A percentile compares a stretch with the other conserved stretches of the same genome.
Conservation (phyloP, 2,797 vertebrate species). For the Pseudochirops cupreus region DNA sequence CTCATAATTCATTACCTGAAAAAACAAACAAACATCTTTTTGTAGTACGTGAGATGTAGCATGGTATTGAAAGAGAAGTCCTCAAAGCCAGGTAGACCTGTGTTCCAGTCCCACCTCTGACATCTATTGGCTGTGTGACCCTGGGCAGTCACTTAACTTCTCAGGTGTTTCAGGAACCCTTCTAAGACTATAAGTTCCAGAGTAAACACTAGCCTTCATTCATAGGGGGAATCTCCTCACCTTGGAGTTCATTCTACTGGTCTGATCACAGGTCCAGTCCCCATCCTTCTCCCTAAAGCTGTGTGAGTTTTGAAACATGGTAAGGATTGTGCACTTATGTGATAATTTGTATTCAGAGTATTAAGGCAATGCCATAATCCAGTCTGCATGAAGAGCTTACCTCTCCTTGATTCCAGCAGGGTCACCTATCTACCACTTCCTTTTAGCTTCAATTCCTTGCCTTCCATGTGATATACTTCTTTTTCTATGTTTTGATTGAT, state of each 20-base stretch:
- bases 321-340: background rate
- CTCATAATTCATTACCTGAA: background rate
- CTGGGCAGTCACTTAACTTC: background rate
- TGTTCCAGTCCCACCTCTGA: background rate
- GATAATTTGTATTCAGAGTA: slow-evolving; percentile 15
- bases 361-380: background rate
- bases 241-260: background rate
- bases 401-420: background rate
- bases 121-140: background rate
- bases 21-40: background rate
- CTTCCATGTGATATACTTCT: background rate
- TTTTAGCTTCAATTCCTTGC: background rate
- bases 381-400: background rate
- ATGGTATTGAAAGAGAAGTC: background rate
- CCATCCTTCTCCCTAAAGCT: background rate
- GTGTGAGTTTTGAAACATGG: slow-evolving; percentile 8
- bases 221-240: background rate
- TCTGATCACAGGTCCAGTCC: background rate
- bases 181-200: background rate
- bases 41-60: background rate
- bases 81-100: background rate
- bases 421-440: background rate
- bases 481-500: background rate
- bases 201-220: background rate
- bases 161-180: background rate